Evolutionary conservation across 2,888 invertebrate genomes (phyloP), one percentile per base, ranked within the genome.

Genomic region (Meiosimyza platycephala): DNA sequence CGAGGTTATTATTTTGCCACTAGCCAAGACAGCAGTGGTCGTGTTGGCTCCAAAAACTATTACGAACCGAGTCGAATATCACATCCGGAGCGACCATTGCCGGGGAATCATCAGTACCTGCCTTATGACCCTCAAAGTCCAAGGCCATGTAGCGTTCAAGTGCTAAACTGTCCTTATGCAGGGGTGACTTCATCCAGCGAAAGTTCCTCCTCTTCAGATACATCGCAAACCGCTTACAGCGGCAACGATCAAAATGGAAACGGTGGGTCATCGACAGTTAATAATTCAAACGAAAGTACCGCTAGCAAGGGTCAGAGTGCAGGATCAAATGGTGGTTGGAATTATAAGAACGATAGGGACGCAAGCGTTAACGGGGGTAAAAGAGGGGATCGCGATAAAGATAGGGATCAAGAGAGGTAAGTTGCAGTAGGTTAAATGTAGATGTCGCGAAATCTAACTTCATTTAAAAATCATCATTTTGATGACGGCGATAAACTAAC

Each of bases 1-100:
- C 85, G 90, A 63, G 91, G 91, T 62, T 91, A 91, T 83, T 91
- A 91, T 84, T 91, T 90, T 84, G 90, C 90, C 22, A 13, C 40
- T 11, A 88, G 89, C 16, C 85, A 89, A 13, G 71, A 74, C 63
- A 90, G 90, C 71, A 81, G 82, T 65, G 81, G 83, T 73, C 76
- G 77, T n/a, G 6, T 28, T 48, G 57, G 57, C 6, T 9, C 40
- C 40, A 9, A 40, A 9, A 40, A 9, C 4, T 40, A 40, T 40
- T 40, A 40, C 40, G 68, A 75, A n/a, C 70, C 18, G 7, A 9
- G 40, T 40, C 60, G 33, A n/a, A 5, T 16, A 15, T 51, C 64
- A 50, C 7, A 51, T 15, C 18, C 40, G 40, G 9, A 50, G 9
- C 51, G 63, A 18, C 63, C 63, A 12, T 50, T 50, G 6, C 90